phyloP scores from a whole-genome alignment of 92 coral and sea anemone species.

The Epizoanthus ramosus region DNA sequence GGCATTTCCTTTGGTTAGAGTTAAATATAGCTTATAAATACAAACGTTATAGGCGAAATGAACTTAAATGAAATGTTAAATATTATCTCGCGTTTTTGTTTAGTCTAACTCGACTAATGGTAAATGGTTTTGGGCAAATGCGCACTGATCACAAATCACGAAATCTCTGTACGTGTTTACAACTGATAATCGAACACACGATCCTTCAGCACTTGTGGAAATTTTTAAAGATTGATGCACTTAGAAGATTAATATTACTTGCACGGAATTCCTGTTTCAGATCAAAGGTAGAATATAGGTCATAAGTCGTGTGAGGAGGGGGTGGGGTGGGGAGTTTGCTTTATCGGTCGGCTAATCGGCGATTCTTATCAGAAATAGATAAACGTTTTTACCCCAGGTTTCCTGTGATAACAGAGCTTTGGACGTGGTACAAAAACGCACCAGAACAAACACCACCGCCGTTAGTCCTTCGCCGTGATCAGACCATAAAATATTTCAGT shows the following conservation, averaged over 20 bases:
- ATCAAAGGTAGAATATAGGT: neutral
- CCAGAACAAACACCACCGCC: neutral
- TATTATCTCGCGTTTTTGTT: neutral
- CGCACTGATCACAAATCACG: neutral
- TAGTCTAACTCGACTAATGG: neutral
- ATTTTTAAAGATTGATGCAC: neutral
- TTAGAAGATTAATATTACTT: neutral
- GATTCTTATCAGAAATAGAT: constrained; percentile 9
- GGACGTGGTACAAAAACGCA: neutral
- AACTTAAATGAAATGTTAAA: neutral
- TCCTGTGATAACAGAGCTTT: constrained; percentile 14
- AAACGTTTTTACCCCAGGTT: constrained; percentile 35
- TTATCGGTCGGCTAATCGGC: neutral
- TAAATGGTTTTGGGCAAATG: neutral
- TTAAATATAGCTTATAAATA: neutral
- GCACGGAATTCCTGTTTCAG: neutral
- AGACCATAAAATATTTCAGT: too few relatives aligned
- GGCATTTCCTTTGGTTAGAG: constrained; percentile 14
- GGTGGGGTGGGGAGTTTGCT: neutral
- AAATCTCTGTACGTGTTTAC: neutral
- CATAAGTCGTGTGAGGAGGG: constrained; percentile 11
- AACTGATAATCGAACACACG: neutral
- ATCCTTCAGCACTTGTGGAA: neutral
- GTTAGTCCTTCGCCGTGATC: too few relatives aligned
- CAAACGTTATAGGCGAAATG: neutral